Conservation (phyloP, 2,113 vertebrate species). For the Oophaga pumilio region DNA sequence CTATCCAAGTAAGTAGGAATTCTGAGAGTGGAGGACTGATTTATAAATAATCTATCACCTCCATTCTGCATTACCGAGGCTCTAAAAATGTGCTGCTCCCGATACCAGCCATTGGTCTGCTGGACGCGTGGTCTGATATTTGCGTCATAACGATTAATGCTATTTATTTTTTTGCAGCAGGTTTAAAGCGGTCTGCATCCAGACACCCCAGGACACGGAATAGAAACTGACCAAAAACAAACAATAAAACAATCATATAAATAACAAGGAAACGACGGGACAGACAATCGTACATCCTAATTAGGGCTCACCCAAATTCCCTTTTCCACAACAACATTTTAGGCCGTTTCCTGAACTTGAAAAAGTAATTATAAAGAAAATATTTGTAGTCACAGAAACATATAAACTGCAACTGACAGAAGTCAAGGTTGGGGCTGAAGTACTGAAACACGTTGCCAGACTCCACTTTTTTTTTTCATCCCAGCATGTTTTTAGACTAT, state of each 20-base stretch:
- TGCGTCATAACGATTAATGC: slow-evolving; percentile 48
- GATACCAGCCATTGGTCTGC: neutral
- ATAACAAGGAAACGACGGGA: slow-evolving; percentile 58
- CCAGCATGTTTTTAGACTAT: neutral
- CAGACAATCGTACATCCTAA: slow-evolving; percentile 58
- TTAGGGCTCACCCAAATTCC: slow-evolving; percentile 58
- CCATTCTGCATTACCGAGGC: neutral
- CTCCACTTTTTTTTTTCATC: neutral
- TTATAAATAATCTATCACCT: slow-evolving; percentile 33
- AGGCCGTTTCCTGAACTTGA: slow-evolving; percentile 54
- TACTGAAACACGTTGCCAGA: neutral
- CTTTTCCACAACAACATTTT: slow-evolving; percentile 58
- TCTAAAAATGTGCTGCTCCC: slow-evolving; percentile 5
- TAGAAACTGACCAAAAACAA: slow-evolving; percentile 56
- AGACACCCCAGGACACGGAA: slow-evolving; percentile 52
- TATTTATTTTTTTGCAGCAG: slow-evolving; percentile 54
- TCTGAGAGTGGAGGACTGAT: neutral
- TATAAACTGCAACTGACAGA: slow-evolving; percentile 35
- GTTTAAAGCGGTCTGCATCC: slow-evolving; percentile 52
- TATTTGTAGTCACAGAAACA: slow-evolving; percentile 46
- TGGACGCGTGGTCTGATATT: slow-evolving; percentile 38
- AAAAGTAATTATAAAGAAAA: slow-evolving; percentile 48
- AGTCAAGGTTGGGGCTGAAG: slow-evolving; percentile 11
- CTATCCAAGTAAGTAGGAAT: neutral
- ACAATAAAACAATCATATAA: slow-evolving; percentile 60